Base-by-base conservation (phyloP, 2,113 vertebrate species). In the Scophthalmus maximus region DNA sequence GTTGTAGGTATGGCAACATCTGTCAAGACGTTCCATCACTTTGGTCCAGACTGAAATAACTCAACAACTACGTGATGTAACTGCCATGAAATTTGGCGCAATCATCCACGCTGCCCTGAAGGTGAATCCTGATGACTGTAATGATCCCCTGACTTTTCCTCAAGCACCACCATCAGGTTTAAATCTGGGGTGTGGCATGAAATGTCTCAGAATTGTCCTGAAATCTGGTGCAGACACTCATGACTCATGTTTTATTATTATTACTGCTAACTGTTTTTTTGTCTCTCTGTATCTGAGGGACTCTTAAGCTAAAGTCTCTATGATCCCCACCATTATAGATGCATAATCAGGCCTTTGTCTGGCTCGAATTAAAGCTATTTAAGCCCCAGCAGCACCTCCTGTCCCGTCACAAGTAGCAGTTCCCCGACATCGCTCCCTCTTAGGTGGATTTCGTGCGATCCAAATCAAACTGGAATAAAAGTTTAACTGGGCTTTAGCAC, bases 311-410 rank as follows among this genome's bases (percentile, higher is more conserved):
- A 68, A 76, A 78, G 23, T 78, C 76, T 34, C 61, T 76, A 51
- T 50, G 42, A 80, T 71, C 70, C 76, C 65, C 27, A n/a, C 63
- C 3, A 5, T 66, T 66, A 55, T 44, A 72, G 29, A 84, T 78
- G 56, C 64, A 85, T 78, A 83, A 83, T 52, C 72, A 81, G 73
- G 47, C 73, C 76, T 88, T 81, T 88, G 78, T 91, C 73, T 85
- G 78, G 73, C 30, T 83, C 58, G 81, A 79, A 82, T 87, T 85
- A 77, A 79, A 88, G 58, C 64, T 71, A 63, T 76, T 83, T 81
- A 86, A 84, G 65, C 62, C 51, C 8, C 26, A 11, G 67, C 74
- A 78, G 79, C 77, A 72, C 53, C 61, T 68, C 83, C 80, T 40
- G 6, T 61, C 34, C 44, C 18, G 5, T 69, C 55, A 58, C 46